A percentile compares a stretch with the other conserved stretches of the same genome.
These are phyloP conservation scores for Cyprinella venusta DNA, from an alignment of 2,797 vertebrate genomes.

Conservation along the genomic window DNA sequence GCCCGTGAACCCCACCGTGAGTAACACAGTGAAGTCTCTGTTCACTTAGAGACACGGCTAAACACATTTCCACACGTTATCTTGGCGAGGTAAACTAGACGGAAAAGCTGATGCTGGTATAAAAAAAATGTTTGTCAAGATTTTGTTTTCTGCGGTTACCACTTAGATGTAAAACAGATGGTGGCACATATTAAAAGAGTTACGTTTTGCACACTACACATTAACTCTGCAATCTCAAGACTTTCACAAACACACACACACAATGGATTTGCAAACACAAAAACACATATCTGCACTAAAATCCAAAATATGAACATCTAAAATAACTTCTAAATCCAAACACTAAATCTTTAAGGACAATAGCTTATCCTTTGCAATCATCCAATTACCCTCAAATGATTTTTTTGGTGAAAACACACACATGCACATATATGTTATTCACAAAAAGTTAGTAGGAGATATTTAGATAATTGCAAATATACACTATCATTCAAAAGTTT, in stretches of 20 bases:
- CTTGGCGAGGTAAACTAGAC: slow-evolving; percentile 18
- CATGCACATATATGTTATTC: neutral
- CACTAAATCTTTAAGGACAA: neutral
- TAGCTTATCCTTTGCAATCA: neutral
- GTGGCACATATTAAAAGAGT: neutral
- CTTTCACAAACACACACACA: neutral
- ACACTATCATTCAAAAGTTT: neutral
- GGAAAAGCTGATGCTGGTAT: neutral
- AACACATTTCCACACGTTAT: slow-evolving; percentile 39
- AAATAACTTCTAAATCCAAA: neutral
- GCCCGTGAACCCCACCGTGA: slow-evolving; percentile 45
- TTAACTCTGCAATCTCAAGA: neutral
- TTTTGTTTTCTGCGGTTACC: neutral
- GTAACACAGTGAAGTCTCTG: slow-evolving; percentile 70
- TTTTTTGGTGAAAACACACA: too few relatives aligned
- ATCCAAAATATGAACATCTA: slow-evolving; percentile 16
- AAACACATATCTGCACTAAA: neutral
- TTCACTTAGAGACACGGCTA: slow-evolving; percentile 51
- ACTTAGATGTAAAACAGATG: slow-evolving; percentile 16
- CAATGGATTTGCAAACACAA: neutral
- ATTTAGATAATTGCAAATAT: neutral
- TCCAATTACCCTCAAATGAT: neutral
- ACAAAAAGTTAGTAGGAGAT: neutral
- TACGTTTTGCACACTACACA: neutral
- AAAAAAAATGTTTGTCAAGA: neutral